Evolutionary conservation across 2,888 invertebrate species (phyloP).

Genomic region (Zele albiditarsus): DNA sequence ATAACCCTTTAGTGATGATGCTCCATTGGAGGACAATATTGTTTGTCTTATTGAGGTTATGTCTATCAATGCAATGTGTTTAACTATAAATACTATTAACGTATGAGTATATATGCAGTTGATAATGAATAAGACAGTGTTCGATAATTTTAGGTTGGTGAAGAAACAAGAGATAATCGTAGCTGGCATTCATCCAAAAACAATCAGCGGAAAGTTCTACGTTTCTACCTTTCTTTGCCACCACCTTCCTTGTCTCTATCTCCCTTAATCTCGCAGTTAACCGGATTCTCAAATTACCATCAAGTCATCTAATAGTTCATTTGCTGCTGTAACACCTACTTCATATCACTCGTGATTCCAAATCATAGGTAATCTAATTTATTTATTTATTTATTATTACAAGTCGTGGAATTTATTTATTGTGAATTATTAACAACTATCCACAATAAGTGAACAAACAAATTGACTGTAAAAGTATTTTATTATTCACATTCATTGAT

Average conservation of each 20-base stretch:
- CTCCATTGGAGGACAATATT: neutral
- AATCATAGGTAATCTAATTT: neutral
- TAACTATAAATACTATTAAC: neutral
- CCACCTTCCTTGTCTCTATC: too few species aligned
- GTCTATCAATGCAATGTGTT: neutral
- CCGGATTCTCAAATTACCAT: conserved; percentile 38
- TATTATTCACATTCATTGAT: too few species aligned
- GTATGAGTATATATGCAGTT: neutral
- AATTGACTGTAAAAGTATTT: too few species aligned
- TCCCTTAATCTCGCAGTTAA: neutral
- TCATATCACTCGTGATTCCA: neutral
- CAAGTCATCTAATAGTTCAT: conserved; percentile 41
- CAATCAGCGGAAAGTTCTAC: conserved; percentile 41
- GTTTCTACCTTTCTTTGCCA: neutral
- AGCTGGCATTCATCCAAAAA: conserved; percentile 55
- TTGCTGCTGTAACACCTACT: conserved; percentile 2
- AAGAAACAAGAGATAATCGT: conserved; percentile 50
- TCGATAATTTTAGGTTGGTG: neutral
- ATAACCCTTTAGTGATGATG: conserved; percentile 4
- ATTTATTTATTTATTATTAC: too few species aligned
- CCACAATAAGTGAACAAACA: too few species aligned
- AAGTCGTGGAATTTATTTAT: too few species aligned
- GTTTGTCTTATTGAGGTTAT: conserved; percentile 1
- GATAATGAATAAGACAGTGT: conserved; percentile 8
- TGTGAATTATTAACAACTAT: too few species aligned